Evolutionary conservation across 2,797 vertebrate species (phyloP), one percentile per base, ranked within the genome.

Genomic region (Microcaecilia unicolor): DNA sequence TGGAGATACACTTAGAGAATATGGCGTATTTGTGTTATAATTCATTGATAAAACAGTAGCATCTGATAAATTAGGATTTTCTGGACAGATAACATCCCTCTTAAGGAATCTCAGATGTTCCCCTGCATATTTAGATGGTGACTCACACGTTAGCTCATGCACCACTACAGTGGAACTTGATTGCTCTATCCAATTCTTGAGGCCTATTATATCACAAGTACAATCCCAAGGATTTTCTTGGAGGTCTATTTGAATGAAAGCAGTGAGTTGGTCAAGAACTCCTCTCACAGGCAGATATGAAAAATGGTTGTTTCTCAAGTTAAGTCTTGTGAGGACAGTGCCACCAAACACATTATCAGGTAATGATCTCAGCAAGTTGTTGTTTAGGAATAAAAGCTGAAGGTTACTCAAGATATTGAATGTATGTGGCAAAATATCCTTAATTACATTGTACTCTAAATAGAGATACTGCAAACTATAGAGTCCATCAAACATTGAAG

Each of bases 211-310:
- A 44, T 93, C 82, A 35, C 95, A 99, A 0, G 88, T 93, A 65
- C 95, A 99, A 71, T 98, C 93, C 95, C 95, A 99, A 1, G 95
- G 95, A 53, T 99, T 99, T 63, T 99, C 95, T 55, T 98, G 93
- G 11, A 99, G 86, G 57, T 99, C 95, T 5, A 99, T 98, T 76
- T 99, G 95, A 59, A 99, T 94, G 15, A 96, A 90, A 5, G 92
- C 89, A 0, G 92, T 92, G 2, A 98, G 89, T 78, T 98, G 93
- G 58, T 98, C 92, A 14, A 99, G 70, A 17, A 99, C 90, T 1
- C 93, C 92, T 25, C 64, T 82, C 23, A 97, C 92, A 0, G 94
- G 92, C 41, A 99, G 64, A 33, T 93, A 72, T 0, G 93, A 95
- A 67, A 99, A 99, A 35, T 98, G 92, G 36, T 99, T 99, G 78